Conservation (phyloP, 2,113 vertebrate genomes). For the Myrmecophaga tridactyla region DNA sequence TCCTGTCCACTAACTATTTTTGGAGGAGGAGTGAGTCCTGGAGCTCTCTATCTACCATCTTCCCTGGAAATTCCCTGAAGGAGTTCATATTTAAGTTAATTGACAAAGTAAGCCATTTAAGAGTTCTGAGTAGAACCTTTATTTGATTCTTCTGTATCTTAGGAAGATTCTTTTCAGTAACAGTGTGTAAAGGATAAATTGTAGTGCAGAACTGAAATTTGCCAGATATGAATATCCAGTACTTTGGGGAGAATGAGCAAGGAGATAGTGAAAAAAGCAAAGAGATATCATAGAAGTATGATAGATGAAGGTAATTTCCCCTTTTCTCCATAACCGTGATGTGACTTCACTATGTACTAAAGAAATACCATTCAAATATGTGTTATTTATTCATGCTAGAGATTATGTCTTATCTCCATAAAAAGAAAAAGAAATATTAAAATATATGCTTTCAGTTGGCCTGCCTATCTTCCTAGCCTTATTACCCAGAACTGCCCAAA, state of each 20-base stretch:
- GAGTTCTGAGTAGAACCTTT: not conserved
- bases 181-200: not conserved
- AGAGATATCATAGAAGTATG: not conserved
- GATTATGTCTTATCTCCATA: not conserved
- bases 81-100: constrained; percentile 5
- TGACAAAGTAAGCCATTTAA: not conserved
- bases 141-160: not conserved
- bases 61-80: no score
- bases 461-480: not conserved
- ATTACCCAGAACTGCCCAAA: not conserved
- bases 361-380: not conserved
- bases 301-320: not conserved
- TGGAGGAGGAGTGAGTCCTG: no score
- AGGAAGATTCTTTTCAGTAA: not conserved
- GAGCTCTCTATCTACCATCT: no score
- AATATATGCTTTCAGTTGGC: not conserved
- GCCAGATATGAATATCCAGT: not conserved
- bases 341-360: not conserved
- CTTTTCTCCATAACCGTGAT: not conserved
- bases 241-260: not conserved
- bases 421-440: not conserved
- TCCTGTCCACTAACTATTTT: no score
- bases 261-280: not conserved
- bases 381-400: not conserved
- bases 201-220: not conserved